phyloP scores from a whole-genome alignment of 2,888 invertebrate species.

The Eilema depressum region DNA sequence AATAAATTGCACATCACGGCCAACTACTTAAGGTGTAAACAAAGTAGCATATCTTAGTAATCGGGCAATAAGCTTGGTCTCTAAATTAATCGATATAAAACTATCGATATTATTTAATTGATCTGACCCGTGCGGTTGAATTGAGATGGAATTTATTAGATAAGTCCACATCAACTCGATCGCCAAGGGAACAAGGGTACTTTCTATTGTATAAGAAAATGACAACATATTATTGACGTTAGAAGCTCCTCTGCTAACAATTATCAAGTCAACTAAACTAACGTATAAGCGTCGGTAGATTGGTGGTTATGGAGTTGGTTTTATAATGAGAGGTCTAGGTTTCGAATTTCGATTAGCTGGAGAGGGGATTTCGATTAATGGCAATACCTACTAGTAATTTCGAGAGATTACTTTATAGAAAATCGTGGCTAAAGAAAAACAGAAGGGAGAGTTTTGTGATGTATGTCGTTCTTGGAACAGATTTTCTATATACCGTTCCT shows the following conservation, averaged over 20 bases:
- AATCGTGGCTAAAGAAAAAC: background rate
- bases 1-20: background rate
- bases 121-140: background rate
- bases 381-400: too few species aligned
- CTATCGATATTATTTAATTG: background rate
- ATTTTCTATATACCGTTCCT: background rate
- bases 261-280: background rate
- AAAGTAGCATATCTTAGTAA: background rate
- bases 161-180: background rate
- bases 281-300: too few species aligned
- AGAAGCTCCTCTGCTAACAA: background rate
- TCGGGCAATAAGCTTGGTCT: background rate
- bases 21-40: conserved; percentile 1
- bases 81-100: background rate
- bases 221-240: too few species aligned
- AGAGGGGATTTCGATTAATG: too few species aligned
- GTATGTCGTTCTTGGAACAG: background rate
- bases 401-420: too few species aligned
- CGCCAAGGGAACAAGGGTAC: background rate
- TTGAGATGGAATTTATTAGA: background rate
- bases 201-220: background rate
- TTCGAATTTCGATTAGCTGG: too few species aligned
- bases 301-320: too few species aligned
- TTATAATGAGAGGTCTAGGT: too few species aligned
- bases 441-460: background rate